phyloP scores from a whole-genome alignment of 2,113 vertebrate genomes.

The Pangasianodon gigas region DNA sequence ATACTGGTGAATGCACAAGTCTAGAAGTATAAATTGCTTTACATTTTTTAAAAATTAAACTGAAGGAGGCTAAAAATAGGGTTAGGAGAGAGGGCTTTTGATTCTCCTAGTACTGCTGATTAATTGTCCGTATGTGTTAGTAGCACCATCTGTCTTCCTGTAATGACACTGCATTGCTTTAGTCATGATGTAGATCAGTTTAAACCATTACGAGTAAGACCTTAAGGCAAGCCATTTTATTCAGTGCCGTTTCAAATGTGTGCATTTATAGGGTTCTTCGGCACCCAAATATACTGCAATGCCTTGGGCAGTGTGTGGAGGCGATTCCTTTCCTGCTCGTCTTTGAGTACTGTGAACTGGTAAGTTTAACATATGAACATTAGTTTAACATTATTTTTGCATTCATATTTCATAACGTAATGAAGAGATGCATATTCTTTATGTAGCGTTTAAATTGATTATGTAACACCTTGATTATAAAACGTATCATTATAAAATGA shows the following conservation, averaged over 20 bases:
- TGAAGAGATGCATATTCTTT: not conserved
- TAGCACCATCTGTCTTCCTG: slow-evolving; percentile 57
- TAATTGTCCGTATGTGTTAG: slow-evolving; percentile 14
- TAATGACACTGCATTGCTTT: slow-evolving; percentile 39
- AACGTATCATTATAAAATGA: not conserved
- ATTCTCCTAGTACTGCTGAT: not conserved
- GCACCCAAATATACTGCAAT: slow-evolving; percentile 94
- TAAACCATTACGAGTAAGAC: not conserved
- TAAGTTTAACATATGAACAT: slow-evolving; percentile 69
- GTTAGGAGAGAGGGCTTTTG: not conserved
- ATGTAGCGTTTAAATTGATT: not conserved
- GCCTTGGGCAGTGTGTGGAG: slow-evolving; percentile 91
- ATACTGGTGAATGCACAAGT: not conserved
- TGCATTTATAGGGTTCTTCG: slow-evolving; percentile 72
- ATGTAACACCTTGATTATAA: not conserved
- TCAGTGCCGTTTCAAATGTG: slow-evolving; percentile 23
- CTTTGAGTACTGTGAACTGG: slow-evolving; percentile 96
- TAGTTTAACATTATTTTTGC: not conserved
- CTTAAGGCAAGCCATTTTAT: slow-evolving; percentile 1
- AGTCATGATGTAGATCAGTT: not conserved
- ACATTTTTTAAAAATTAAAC: not conserved
- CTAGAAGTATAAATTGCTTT: not conserved
- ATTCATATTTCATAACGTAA: no score
- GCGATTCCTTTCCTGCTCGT: slow-evolving; percentile 92
- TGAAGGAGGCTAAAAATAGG: not conserved